Evolutionary conservation across 53 echinoderm and acorn worm species (phyloP).

Genomic region (Holothuria leucospilota): DNA sequence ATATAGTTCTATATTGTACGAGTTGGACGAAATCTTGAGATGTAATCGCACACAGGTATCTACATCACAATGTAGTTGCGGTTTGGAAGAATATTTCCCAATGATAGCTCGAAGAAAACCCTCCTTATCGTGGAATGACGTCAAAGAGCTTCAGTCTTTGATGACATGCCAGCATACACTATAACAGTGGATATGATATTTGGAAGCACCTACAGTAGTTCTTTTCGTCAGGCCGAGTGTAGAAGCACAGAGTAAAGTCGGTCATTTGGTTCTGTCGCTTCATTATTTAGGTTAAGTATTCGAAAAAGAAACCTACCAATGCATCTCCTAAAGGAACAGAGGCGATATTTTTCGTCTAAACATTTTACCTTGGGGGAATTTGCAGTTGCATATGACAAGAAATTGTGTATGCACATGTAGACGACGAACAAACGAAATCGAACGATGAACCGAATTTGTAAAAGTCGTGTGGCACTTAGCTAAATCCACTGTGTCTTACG

Average conservation of each 20-base stretch:
- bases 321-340: not conserved
- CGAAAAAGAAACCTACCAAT: slow-evolving; percentile 7
- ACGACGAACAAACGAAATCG: not conserved
- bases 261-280: slow-evolving; percentile 12
- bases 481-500: not conserved
- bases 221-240: too few species aligned
- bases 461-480: not conserved
- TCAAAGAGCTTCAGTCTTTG: too few species aligned
- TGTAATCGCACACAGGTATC: too few species aligned
- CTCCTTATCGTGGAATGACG: too few species aligned
- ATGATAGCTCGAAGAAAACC: too few species aligned
- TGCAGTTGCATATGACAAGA: not conserved
- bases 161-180: too few species aligned
- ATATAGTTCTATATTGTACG: too few species aligned
- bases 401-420: not conserved
- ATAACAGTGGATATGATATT: too few species aligned
- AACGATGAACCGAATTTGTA: slow-evolving; percentile 14
- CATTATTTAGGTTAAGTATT: slow-evolving; percentile 42
- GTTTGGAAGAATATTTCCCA: too few species aligned
- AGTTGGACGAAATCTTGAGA: too few species aligned
- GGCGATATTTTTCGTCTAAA: slow-evolving; percentile 10
- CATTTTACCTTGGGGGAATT: slow-evolving; percentile 15
- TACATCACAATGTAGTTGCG: too few species aligned
- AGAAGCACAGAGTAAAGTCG: slow-evolving; percentile 5
- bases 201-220: too few species aligned